phyloP scores from a whole-genome alignment of 2,888 invertebrate species.

The Cartodere bifasciata region DNA sequence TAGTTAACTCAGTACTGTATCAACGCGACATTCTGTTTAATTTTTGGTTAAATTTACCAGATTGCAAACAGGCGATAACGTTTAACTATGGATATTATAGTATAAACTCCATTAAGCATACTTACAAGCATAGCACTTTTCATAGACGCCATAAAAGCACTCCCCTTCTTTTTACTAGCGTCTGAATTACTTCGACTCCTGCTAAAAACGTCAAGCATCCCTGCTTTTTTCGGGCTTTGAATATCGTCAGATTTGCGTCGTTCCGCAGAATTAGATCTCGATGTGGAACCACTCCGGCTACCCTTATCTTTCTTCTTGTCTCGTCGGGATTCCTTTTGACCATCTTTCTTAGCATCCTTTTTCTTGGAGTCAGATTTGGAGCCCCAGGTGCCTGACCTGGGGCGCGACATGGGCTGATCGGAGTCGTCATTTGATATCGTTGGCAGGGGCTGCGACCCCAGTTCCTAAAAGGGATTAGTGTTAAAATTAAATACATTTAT shows the following conservation, averaged over 20 bases:
- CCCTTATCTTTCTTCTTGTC: slow-evolving; percentile 28
- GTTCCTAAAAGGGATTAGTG: slow-evolving; percentile 42
- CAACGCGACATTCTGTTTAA: no score
- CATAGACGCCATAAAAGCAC: slow-evolving; percentile 73
- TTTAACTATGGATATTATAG: no score
- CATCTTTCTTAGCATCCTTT: slow-evolving; percentile 18
- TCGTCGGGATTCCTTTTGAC: slow-evolving; percentile 15
- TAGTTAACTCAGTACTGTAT: no score
- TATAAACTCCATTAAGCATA: no score
- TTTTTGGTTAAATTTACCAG: no score
- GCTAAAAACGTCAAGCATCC: slow-evolving; percentile 70
- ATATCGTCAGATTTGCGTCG: slow-evolving; percentile 24
- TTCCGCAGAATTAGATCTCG: slow-evolving; percentile 32
- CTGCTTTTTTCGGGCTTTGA: slow-evolving; percentile 42
- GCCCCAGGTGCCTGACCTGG: slow-evolving; percentile 52
- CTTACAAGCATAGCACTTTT: slow-evolving; percentile 68
- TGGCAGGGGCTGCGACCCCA: slow-evolving; percentile 49
- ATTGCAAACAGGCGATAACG: no score
- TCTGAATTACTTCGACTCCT: slow-evolving; percentile 65
- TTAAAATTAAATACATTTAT: no score
- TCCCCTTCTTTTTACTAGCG: slow-evolving; percentile 47
- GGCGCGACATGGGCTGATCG: slow-evolving; percentile 36
- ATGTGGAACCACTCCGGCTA: slow-evolving; percentile 35
- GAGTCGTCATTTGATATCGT: slow-evolving; percentile 32
- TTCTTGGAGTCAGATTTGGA: slow-evolving; percentile 30